Conservation (phyloP, 2,797 vertebrate species). For the Macrochelys suwanniensis region DNA sequence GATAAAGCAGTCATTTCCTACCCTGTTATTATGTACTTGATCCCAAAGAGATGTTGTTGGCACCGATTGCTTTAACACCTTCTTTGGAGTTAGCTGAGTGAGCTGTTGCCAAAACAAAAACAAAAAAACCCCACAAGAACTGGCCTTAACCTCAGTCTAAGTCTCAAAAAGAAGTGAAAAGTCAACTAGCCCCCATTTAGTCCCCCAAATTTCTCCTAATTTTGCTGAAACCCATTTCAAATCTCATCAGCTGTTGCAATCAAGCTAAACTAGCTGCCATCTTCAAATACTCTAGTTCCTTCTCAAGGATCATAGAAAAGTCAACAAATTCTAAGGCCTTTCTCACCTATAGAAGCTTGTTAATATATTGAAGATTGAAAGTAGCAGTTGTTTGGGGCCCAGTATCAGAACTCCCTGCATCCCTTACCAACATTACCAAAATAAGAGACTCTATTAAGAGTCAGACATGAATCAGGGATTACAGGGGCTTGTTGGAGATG, state of each 20-base stretch:
- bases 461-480: neutral
- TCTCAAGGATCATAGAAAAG: neutral
- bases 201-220: constrained; percentile 3
- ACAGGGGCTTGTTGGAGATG: neutral
- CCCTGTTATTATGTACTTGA: neutral
- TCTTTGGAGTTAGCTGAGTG: neutral
- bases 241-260: neutral
- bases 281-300: neutral
- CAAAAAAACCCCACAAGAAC: neutral
- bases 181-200: neutral
- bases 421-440: neutral
- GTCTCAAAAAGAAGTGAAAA: constrained; percentile 13
- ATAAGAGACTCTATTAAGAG: neutral
- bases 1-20: neutral
- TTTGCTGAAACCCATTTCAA: constrained; percentile 13
- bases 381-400: neutral
- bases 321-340: neutral
- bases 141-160: neutral
- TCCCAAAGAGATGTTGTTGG: constrained; percentile 17
- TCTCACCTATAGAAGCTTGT: neutral
- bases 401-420: neutral
- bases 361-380: neutral
- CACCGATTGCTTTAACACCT: neutral
- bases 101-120: constrained; percentile 23
- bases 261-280: neutral